phyloP scores from a whole-genome alignment of 2,797 vertebrate genomes.

The Tachyglossus aculeatus region DNA sequence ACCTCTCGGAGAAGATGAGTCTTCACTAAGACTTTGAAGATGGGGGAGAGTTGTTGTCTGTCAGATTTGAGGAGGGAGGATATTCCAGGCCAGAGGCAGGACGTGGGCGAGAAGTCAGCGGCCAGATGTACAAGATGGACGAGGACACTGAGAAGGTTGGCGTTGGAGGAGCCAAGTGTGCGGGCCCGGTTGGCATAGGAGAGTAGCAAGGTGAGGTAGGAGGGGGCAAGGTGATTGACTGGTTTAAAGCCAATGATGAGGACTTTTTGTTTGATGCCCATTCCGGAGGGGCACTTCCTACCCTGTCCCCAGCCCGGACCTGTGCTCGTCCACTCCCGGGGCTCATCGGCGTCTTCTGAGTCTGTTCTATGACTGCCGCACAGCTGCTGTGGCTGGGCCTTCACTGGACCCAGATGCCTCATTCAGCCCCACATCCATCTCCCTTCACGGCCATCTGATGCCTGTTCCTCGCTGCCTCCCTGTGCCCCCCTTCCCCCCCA shows the following conservation, averaged over 20 bases:
- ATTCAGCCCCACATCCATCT: conserved; percentile 12
- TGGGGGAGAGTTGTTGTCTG: too few relatives aligned
- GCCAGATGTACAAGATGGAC: too few relatives aligned
- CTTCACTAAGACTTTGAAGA: too few relatives aligned
- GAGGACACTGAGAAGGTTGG: too few relatives aligned
- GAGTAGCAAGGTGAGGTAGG: not conserved
- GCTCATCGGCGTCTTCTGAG: conserved; percentile 43
- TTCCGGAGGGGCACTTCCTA: not conserved
- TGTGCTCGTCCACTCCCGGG: conserved; percentile 47
- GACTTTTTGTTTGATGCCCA: too few relatives aligned
- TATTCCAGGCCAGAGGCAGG: too few relatives aligned
- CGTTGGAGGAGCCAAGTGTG: too few relatives aligned
- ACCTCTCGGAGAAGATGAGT: too few relatives aligned
- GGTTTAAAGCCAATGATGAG: too few relatives aligned
- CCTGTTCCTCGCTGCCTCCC: too few relatives aligned
- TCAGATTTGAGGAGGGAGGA: too few relatives aligned
- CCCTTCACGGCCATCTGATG: not conserved
- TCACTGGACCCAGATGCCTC: conserved; percentile 50
- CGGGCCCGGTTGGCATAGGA: not conserved
- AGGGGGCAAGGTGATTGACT: not conserved
- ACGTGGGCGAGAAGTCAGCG: too few relatives aligned
- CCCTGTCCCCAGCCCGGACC: not conserved
- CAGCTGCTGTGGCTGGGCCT: conserved; percentile 49
- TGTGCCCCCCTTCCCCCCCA: not conserved
- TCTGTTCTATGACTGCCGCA: conserved; percentile 1